A percentile compares a stretch with the other conserved stretches of the same genome.
These are phyloP conservation scores for Apogon hyalosoma DNA, from an alignment of 2,797 vertebrate genomes.

Conservation along the genomic window DNA sequence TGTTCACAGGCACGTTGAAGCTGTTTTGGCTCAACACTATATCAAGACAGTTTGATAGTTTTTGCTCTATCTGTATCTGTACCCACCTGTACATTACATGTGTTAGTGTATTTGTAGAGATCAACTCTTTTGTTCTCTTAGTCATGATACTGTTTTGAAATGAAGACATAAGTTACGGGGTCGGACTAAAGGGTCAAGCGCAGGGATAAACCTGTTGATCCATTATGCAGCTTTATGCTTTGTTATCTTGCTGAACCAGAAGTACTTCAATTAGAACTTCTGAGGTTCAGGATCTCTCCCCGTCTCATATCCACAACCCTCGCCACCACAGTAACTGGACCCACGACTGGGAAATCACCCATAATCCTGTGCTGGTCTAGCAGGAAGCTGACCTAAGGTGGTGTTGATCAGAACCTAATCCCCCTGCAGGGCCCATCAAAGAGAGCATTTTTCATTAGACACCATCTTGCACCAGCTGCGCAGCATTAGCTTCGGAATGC, in stretches of 20 bases:
- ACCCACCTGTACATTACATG: no score
- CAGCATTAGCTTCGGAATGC: constrained; percentile 81
- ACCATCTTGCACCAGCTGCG: constrained; percentile 80
- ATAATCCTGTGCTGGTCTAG: constrained; percentile 77
- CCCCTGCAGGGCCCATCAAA: constrained; percentile 82
- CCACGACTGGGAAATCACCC: constrained; percentile 63
- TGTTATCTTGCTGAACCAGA: constrained; percentile 61
- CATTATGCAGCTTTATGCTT: constrained; percentile 45
- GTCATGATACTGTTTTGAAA: constrained; percentile 23
- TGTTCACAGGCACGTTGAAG: no score
- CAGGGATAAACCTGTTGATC: constrained; percentile 19
- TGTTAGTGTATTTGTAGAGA: constrained; percentile 7
- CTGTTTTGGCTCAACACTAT: no score
- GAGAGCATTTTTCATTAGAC: constrained; percentile 82
- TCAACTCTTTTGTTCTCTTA: constrained; percentile 1
- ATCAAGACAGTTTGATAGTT: no score
- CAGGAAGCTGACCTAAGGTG: constrained; percentile 79
- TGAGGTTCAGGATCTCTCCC: constrained; percentile 26
- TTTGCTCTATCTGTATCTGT: no score
- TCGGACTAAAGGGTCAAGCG: constrained; percentile 10
- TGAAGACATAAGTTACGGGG: constrained; percentile 5
- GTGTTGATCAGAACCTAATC: constrained; percentile 85
- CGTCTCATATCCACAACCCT: constrained; percentile 39
- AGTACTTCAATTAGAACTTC: constrained; percentile 57
- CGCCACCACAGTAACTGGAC: constrained; percentile 62